Conservation (phyloP, 2,888 invertebrate species). For the Platycheirus rosarum region DNA sequence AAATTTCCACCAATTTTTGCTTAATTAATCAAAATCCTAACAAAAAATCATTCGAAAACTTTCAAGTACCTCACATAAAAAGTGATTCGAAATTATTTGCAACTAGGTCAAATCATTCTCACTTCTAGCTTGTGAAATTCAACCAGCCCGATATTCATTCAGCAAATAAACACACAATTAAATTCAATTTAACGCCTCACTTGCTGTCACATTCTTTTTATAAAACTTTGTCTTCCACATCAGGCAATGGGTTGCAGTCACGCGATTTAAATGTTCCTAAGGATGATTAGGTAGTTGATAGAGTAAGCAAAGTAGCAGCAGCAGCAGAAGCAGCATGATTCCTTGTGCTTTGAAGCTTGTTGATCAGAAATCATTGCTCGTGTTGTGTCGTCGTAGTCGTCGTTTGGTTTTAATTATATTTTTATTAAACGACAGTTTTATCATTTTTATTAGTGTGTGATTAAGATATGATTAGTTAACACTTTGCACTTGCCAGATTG, state of each 20-base stretch:
- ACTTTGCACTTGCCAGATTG: neutral
- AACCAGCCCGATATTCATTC: slow-evolving; percentile 66
- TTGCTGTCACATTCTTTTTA: slow-evolving; percentile 68
- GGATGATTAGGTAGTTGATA: slow-evolving; percentile 52
- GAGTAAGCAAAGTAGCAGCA: too few species aligned
- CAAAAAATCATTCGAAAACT: slow-evolving; percentile 38
- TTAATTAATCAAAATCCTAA: slow-evolving; percentile 42
- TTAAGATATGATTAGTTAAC: slow-evolving; percentile 12
- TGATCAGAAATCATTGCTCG: slow-evolving; percentile 49
- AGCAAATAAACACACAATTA: slow-evolving; percentile 74
- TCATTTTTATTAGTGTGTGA: slow-evolving; percentile 20
- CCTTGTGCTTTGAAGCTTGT: slow-evolving; percentile 24
- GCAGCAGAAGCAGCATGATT: slow-evolving; percentile 35
- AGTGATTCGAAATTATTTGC: slow-evolving; percentile 18
- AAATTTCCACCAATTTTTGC: slow-evolving; percentile 10
- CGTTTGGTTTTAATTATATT: slow-evolving; percentile 26
- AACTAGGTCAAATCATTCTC: slow-evolving; percentile 69
- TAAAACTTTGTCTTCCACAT: slow-evolving; percentile 51
- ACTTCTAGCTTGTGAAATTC: slow-evolving; percentile 70
- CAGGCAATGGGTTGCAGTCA: slow-evolving; percentile 55
- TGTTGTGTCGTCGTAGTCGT: slow-evolving; percentile 8
- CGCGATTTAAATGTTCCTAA: slow-evolving; percentile 59
- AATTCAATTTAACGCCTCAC: slow-evolving; percentile 72
- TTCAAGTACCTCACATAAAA: neutral
- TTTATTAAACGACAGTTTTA: slow-evolving; percentile 24